Evolutionary conservation across 2,113 vertebrate species (phyloP).

Genomic region (Gambusia holbrooki): DNA sequence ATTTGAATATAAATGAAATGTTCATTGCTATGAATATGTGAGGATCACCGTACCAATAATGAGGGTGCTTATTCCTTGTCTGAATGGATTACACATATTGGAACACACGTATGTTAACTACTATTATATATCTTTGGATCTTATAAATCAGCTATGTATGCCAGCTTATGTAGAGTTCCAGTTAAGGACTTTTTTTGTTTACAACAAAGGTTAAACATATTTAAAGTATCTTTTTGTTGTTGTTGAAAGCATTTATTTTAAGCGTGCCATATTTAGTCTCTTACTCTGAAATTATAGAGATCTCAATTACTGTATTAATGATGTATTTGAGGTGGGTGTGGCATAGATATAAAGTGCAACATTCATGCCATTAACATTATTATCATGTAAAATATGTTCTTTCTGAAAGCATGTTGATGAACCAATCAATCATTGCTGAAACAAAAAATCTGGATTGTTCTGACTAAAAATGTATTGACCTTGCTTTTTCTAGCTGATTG

Average conservation of each 20-base stretch:
- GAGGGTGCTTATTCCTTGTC: background rate
- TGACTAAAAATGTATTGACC: too few species aligned
- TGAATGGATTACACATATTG: background rate
- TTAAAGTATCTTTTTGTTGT: background rate
- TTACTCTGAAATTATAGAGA: constrained; percentile 4
- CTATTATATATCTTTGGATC: background rate
- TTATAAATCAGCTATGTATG: background rate
- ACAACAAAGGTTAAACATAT: background rate
- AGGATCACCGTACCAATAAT: background rate
- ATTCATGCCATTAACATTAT: background rate
- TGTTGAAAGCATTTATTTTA: background rate
- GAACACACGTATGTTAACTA: background rate
- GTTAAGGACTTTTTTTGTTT: background rate
- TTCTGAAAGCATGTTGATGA: background rate
- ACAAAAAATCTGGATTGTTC: too few species aligned
- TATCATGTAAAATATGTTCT: constrained; percentile 4
- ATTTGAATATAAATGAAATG: background rate
- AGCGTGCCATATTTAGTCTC: background rate
- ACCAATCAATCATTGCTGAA: too few species aligned
- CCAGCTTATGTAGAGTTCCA: background rate
- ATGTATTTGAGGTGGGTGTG: background rate
- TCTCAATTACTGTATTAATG: too few species aligned
- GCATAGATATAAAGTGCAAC: background rate
- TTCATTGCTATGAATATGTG: background rate
- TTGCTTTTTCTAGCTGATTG: too few species aligned